Base-by-base conservation (phyloP, 2,888 invertebrate genomes). In the Tanytarsus gracilentus region DNA sequence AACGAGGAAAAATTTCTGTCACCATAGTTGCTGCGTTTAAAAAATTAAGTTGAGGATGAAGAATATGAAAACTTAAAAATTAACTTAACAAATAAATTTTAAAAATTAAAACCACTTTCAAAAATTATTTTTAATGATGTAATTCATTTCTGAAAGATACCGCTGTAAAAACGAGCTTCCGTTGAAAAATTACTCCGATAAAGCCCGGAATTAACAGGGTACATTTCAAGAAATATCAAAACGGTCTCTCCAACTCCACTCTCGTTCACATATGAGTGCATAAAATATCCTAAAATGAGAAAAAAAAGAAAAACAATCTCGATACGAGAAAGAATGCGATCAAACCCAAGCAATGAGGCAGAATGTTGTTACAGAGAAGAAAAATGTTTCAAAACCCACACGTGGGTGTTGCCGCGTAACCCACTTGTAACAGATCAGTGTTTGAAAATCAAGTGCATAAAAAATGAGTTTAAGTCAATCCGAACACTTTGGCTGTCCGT, bases 101-200 rank as follows among this genome's bases (percentile, higher is more conserved):
- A 44, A 21, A 44, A 44, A 16, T 18, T 11, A 44, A 18, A 44
- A 44, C 18, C 44, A 44, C 33, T 33, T n/a, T 9, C 6, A 11
- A 9, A 4, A 3, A 14, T 40, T 18, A 25, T 25, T 49, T n/a
- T 26, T 18, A 27, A 7, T 56, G 55, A 26, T 27, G 55, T 40
- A 23, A 36, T 40, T 56, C 53, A 56, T 56, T 56, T 56, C 55
- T 56, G 55, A 56, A 56, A 56, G 39, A 56, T 56, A 56, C 55
- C 55, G 55, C 55, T 56, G 55, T 56, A 56, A 56, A 56, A 56
- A 56, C 55, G 55, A 56, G 55, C 55, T 56, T 56, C 55, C 33
- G 55, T 40, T 36, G 44, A 44, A 56, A 36, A 36, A 40, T 56
- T 21, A 36, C 55, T 56, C 36, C 55, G 44, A 40, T 49, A 56